Percentiles rank a stretch among this genome's conserved stretches.
Evolutionary conservation across 92 coral and sea anemone genomes (phyloP).

Genomic region (Ricordea florida): DNA sequence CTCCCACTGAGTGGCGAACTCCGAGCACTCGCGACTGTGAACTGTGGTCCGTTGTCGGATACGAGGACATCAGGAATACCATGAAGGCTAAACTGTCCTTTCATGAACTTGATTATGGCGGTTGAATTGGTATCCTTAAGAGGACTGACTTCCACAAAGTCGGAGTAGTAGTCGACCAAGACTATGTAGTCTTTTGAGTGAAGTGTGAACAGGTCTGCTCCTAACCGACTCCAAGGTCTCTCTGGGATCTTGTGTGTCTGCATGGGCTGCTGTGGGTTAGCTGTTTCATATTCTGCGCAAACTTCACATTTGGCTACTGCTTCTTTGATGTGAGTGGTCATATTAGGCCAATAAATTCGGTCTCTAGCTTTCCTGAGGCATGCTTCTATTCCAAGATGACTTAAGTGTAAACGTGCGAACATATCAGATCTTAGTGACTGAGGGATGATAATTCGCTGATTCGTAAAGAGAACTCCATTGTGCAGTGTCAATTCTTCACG

Average conservation of each 20-base stretch:
- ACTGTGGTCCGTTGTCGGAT: conserved; percentile 55
- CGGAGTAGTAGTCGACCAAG: conserved; percentile 57
- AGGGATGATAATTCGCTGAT: conserved; percentile 45
- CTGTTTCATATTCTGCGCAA: conserved; percentile 47
- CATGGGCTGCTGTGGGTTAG: conserved; percentile 51
- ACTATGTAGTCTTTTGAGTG: conserved; percentile 50
- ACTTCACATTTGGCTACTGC: conserved; percentile 29
- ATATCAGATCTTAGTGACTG: conserved; percentile 29
- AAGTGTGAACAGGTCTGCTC: conserved; percentile 48
- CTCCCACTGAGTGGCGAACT: conserved; percentile 34
- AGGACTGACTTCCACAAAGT: conserved; percentile 54
- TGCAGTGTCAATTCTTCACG: conserved; percentile 48
- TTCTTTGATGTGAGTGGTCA: conserved; percentile 46
- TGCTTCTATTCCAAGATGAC: conserved; percentile 51
- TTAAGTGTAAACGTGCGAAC: conserved; percentile 33
- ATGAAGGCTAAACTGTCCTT: conserved; percentile 58
- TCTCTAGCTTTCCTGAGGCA: conserved; percentile 62
- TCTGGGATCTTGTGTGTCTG: conserved; percentile 56
- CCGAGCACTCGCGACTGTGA: conserved; percentile 43
- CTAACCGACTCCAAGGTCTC: conserved; percentile 63
- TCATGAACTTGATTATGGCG: conserved; percentile 45
- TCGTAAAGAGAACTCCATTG: conserved; percentile 60
- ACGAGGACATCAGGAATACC: conserved; percentile 63
- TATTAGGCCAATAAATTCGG: conserved; percentile 52
- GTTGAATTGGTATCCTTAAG: conserved; percentile 49